These are phyloP conservation scores for Halictus quadricinctus DNA, from an alignment of 2,888 invertebrate genomes.

Conservation along the genomic window DNA sequence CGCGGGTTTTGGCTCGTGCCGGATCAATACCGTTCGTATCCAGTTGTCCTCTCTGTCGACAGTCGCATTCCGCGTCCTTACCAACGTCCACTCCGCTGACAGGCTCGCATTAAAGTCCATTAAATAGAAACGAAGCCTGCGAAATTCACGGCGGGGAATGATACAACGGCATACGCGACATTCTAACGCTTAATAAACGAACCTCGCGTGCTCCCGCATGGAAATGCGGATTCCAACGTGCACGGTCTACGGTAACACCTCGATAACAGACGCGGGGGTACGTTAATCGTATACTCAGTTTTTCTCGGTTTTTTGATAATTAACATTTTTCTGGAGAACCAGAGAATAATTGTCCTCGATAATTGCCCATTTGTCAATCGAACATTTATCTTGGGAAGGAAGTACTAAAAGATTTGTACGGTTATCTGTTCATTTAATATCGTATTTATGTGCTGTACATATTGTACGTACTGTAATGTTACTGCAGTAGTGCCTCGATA, in stretches of 20 bases:
- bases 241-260: neutral
- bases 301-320: neutral
- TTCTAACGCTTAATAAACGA: slow-evolving; percentile 5
- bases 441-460: too few species aligned
- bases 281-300: neutral
- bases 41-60: slow-evolving; percentile 52
- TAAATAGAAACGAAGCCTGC: slow-evolving; percentile 14
- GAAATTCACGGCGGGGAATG: neutral
- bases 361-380: too few species aligned
- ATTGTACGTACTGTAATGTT: too few species aligned
- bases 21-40: slow-evolving; percentile 70
- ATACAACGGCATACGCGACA: slow-evolving; percentile 5
- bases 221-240: neutral
- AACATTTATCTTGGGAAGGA: too few species aligned
- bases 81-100: slow-evolving; percentile 24
- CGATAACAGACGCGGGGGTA: neutral
- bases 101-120: slow-evolving; percentile 39
- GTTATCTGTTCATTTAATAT: too few species aligned
- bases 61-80: slow-evolving; percentile 53
- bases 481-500: neutral
- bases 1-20: slow-evolving; percentile 59
- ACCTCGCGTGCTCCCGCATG: neutral
- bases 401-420: too few species aligned
- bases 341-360: too few species aligned
- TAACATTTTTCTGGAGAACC: neutral